These are phyloP conservation scores for Gouania willdenowi DNA, from an alignment of 2,797 vertebrate species.

Conservation along the genomic window DNA sequence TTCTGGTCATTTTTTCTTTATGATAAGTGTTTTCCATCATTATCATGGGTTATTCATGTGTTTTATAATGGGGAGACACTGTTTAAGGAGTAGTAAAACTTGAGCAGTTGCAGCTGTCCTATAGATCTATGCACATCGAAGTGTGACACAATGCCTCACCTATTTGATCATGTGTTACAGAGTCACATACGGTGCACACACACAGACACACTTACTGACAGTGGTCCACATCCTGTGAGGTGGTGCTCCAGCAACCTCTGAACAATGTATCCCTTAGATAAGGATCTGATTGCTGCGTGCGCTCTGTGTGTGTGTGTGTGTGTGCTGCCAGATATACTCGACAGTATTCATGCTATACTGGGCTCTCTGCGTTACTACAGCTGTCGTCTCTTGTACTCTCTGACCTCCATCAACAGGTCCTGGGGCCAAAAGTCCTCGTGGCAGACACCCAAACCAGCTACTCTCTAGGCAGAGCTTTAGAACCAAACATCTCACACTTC, in stretches of 20 bases:
- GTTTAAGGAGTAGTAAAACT: too few relatives aligned
- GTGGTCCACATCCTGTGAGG: conserved; percentile 59
- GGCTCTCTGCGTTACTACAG: conserved; percentile 67
- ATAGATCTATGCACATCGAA: conserved; percentile 8
- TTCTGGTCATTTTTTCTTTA: too few relatives aligned
- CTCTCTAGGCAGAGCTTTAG: conserved; percentile 30
- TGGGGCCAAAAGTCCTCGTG: conserved; percentile 51
- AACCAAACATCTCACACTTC: too few relatives aligned
- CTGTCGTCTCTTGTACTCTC: conserved; percentile 66
- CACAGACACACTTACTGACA: conserved; percentile 47
- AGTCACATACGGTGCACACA: conserved; percentile 14
- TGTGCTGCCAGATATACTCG: conserved; percentile 52
- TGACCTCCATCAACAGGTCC: conserved; percentile 66
- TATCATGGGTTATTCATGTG: too few relatives aligned
- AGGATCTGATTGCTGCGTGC: conserved; percentile 57
- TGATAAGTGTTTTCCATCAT: too few relatives aligned
- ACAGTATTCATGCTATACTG: conserved; percentile 60
- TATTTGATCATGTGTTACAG: conserved; percentile 24
- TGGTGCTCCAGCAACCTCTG: conserved; percentile 41
- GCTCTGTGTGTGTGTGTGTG: conserved; percentile 9
- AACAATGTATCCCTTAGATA: conserved; percentile 76
- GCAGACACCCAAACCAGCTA: conserved; percentile 43
- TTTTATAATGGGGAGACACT: too few relatives aligned
- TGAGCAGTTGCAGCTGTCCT: neutral
- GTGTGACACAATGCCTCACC: neutral